A percentile compares a stretch with the other conserved stretches of the same genome.
These are phyloP conservation scores for Drosophila trapezifrons DNA, from an alignment of 1,140 invertebrate genomes.

Conservation along the genomic window DNA sequence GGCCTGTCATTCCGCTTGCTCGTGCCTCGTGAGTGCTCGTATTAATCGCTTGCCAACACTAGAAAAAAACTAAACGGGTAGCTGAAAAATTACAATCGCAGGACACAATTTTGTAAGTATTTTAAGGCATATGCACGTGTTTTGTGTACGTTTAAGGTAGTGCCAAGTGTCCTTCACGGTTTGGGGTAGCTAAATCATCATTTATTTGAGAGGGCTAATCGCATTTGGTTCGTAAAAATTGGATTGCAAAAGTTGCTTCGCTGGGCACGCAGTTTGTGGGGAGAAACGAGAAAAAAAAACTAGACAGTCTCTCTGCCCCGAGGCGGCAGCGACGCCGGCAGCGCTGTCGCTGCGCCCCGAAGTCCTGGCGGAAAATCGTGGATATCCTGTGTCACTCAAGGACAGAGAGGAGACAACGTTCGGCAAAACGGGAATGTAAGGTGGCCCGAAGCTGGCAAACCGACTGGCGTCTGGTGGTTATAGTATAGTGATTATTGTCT, in stretches of 20 bases:
- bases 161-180: constrained; percentile 46
- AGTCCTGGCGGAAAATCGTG: constrained; percentile 36
- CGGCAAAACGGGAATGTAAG: not conserved
- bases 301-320: constrained; percentile 31
- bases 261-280: constrained; percentile 48
- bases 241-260: constrained; percentile 50
- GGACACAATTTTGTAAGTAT: constrained; percentile 81
- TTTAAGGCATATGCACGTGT: constrained; percentile 51
- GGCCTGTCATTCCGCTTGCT: constrained; percentile 40
- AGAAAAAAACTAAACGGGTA: constrained; percentile 72
- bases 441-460: constrained; percentile 5
- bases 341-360: constrained; percentile 22
- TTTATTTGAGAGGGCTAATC: constrained; percentile 32
- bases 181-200: constrained; percentile 48
- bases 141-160: constrained; percentile 9
- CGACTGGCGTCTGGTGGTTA: constrained; percentile 4
- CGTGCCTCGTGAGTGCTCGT: constrained; percentile 35
- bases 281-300: constrained; percentile 24
- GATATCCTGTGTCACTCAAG: constrained; percentile 10
- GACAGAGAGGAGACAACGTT: not conserved
- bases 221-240: constrained; percentile 40
- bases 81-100: constrained; percentile 72
- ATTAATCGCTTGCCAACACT: constrained; percentile 58
- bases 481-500: constrained; percentile 10
- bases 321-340: constrained; percentile 28